Evolutionary conservation across 2,888 invertebrate species (phyloP).

Genomic region (Meta bourneti): DNA sequence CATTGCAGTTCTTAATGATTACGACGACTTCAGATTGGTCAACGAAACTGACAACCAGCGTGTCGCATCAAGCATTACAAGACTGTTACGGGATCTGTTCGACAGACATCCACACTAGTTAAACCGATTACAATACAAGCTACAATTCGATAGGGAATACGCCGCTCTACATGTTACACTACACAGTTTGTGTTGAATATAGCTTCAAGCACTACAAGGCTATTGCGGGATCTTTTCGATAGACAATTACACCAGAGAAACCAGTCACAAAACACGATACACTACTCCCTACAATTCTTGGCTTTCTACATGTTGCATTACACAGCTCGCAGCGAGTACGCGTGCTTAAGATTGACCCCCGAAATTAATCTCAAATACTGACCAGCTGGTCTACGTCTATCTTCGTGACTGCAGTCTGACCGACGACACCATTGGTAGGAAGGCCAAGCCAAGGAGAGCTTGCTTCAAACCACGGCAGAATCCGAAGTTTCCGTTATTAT

Average conservation of each 20-base stretch:
- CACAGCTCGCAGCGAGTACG: background rate
- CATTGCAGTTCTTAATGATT: too few species aligned
- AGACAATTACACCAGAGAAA: background rate
- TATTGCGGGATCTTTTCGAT: background rate
- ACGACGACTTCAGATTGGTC: too few species aligned
- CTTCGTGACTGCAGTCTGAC: background rate
- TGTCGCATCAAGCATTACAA: too few species aligned
- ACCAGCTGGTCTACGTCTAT: slow-evolving; percentile 29
- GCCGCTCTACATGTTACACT: too few species aligned
- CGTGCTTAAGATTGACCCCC: background rate
- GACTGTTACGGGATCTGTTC: too few species aligned
- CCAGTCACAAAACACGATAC: background rate
- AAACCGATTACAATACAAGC: too few species aligned
- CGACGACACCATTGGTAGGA: background rate
- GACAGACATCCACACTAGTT: too few species aligned
- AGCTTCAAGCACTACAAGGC: too few species aligned
- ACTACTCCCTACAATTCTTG: background rate
- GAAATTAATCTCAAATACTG: background rate
- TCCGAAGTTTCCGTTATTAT: slow-evolving; percentile 49
- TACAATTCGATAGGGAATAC: too few species aligned
- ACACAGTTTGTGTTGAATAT: too few species aligned
- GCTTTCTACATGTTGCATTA: background rate
- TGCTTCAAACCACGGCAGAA: slow-evolving; percentile 45
- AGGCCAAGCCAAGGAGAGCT: slow-evolving; percentile 43
- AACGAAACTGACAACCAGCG: too few species aligned